phyloP scores from a whole-genome alignment of 2,113 vertebrate species.

The Ceyx cyanopectus region DNA sequence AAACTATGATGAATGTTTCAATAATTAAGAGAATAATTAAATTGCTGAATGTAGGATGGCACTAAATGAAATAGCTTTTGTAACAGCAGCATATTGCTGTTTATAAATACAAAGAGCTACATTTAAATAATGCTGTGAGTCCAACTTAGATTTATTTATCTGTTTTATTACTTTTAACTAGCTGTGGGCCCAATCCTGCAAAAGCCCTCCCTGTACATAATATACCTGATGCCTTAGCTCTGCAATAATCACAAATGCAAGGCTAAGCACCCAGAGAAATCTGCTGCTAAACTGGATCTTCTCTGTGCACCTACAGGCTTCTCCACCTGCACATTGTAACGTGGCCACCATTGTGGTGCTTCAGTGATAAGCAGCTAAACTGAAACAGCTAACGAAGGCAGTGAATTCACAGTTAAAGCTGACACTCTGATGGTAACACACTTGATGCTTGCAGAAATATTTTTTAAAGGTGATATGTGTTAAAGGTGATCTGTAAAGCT shows the following conservation, averaged over 20 bases:
- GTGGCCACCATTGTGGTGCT: background rate
- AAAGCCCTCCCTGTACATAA: background rate
- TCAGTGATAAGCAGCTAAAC: slow-evolving; percentile 26
- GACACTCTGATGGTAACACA: background rate
- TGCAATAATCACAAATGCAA: fast-evolving
- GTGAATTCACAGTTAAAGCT: background rate
- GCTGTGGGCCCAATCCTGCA: background rate
- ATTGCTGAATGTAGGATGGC: slow-evolving; percentile 48
- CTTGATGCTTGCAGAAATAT: slow-evolving; percentile 14
- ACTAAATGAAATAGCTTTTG: slow-evolving; percentile 64
- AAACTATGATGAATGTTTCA: slow-evolving; percentile 74
- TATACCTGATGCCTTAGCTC: background rate
- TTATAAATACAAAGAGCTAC: slow-evolving; percentile 65
- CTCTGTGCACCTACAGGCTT: background rate
- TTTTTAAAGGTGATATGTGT: slow-evolving; percentile 33
- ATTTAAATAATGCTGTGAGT: slow-evolving; percentile 12
- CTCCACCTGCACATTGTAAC: background rate
- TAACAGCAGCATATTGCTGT: slow-evolving; percentile 15
- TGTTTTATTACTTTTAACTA: background rate
- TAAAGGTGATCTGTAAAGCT: slow-evolving; percentile 58
- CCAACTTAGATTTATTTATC: background rate
- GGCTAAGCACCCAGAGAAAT: background rate
- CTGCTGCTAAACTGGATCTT: background rate
- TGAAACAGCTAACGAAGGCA: background rate
- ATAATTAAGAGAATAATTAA: slow-evolving; percentile 77